phyloP scores from a whole-genome alignment of 2,113 vertebrate genomes.

The Ophthalmolycus amberensis region DNA sequence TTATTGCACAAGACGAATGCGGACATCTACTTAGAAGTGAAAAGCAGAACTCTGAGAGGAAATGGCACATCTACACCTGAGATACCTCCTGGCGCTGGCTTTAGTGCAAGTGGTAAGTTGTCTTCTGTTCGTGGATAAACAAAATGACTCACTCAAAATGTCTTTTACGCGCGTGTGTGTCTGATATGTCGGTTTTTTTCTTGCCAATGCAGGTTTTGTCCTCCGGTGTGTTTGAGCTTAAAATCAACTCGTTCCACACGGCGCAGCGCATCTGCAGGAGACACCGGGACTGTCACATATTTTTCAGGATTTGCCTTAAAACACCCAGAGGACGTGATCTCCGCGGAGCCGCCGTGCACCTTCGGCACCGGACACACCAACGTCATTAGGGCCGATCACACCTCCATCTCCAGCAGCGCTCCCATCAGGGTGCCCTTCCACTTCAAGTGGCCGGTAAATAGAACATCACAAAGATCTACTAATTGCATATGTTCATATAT shows the following conservation, averaged over 20 bases:
- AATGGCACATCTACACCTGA: constrained; percentile 72
- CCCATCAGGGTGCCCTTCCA: constrained; percentile 89
- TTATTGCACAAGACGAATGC: constrained; percentile 52
- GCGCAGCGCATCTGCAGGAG: constrained; percentile 79
- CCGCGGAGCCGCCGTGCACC: constrained; percentile 87
- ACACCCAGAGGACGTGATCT: constrained; percentile 87
- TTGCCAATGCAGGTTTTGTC: constrained; percentile 78
- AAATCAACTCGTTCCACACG: constrained; percentile 87
- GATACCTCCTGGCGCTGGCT: constrained; percentile 66
- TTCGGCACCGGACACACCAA: constrained; percentile 88
- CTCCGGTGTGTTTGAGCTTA: constrained; percentile 91
- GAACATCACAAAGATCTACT: background rate
- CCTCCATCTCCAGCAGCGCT: constrained; percentile 81
- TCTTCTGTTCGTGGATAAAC: background rate
- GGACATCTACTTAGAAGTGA: constrained; percentile 19
- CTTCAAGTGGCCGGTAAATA: constrained; percentile 92
- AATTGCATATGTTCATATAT: background rate
- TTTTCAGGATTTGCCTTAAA: constrained; percentile 92
- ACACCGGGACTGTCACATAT: constrained; percentile 85
- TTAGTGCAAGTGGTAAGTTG: constrained; percentile 72
- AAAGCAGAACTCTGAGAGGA: constrained; percentile 19
- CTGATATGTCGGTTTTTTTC: constrained; percentile 20
- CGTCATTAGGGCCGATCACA: constrained; percentile 82
- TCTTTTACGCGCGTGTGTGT: background rate
- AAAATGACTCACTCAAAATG: rapidly evolving